Evolutionary conservation across 2,888 invertebrate species (phyloP).

Genomic region (Eristalis intricaria): DNA sequence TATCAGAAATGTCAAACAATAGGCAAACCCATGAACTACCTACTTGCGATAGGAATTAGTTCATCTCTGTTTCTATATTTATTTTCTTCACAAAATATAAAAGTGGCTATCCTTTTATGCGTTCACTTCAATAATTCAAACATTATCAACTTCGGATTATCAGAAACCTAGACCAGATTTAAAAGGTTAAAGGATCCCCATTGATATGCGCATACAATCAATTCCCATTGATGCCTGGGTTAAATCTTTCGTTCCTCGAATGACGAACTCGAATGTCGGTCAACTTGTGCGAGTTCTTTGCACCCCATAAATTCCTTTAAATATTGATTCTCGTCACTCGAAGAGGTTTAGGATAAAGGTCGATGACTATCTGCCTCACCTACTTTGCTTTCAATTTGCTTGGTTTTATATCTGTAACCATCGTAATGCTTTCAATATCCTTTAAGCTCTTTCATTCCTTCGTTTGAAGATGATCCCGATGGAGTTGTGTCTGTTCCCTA

Average conservation of each 20-base stretch:
- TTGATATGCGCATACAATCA: not conserved
- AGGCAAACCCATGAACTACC: no score
- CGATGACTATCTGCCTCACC: not conserved
- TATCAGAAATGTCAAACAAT: no score
- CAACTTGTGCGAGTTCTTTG: not conserved
- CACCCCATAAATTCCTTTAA: not conserved
- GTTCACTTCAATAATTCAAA: not conserved
- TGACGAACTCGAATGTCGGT: not conserved
- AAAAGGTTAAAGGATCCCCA: not conserved
- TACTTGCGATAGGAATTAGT: no score
- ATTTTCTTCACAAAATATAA: no score
- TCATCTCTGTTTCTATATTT: no score
- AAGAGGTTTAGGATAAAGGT: not conserved
- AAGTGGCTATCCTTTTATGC: not conserved
- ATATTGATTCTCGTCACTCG: not conserved
- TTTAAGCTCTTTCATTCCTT: not conserved
- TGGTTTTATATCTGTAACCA: conserved; percentile 10
- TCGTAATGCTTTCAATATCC: not conserved
- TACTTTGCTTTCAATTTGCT: conserved; percentile 14
- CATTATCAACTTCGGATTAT: not conserved
- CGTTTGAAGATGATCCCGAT: not conserved
- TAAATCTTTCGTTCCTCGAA: not conserved
- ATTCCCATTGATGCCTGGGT: not conserved
- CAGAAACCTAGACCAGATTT: not conserved
- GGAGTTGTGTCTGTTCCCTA: not conserved